A percentile compares a stretch with the other conserved stretches of the same genome.
These are phyloP conservation scores for Ennomos erosarius DNA, from an alignment of 2,888 invertebrate species.

Conservation along the genomic window DNA sequence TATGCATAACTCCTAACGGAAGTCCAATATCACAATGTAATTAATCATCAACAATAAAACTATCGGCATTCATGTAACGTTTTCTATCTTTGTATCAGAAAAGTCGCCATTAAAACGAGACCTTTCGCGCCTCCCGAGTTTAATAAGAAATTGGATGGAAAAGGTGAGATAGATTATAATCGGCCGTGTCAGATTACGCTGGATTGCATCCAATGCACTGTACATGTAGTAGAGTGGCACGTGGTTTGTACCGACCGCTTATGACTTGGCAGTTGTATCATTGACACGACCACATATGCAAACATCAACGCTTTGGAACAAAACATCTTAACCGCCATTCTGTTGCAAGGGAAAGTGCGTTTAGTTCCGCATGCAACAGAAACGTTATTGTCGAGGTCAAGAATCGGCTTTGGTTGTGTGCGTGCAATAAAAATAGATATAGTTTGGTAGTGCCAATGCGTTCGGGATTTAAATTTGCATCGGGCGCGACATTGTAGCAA, in stretches of 20 bases:
- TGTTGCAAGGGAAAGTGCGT: slow-evolving; percentile 34
- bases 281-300: slow-evolving; percentile 50
- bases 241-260: slow-evolving; percentile 59
- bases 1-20: slow-evolving; percentile 34
- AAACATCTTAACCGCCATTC: slow-evolving; percentile 37
- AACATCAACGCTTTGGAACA: slow-evolving; percentile 26
- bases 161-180: slow-evolving; percentile 34
- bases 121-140: slow-evolving; percentile 29
- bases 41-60: slow-evolving; percentile 49
- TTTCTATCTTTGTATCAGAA: slow-evolving; percentile 46
- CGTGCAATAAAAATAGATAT: slow-evolving; percentile 62
- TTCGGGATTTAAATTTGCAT: slow-evolving; percentile 68
- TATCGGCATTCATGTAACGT: slow-evolving; percentile 36
- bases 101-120: slow-evolving; percentile 40
- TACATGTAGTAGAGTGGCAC: slow-evolving; percentile 58
- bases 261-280: slow-evolving; percentile 67
- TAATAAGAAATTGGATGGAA: slow-evolving; percentile 10
- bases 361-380: slow-evolving; percentile 33
- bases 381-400: slow-evolving; percentile 35
- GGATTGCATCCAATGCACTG: slow-evolving; percentile 39
- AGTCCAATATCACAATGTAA: slow-evolving; percentile 47
- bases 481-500: slow-evolving; percentile 62
- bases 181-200: slow-evolving; percentile 49
- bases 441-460: slow-evolving; percentile 58
- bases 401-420: slow-evolving; percentile 38